A percentile compares a stretch with the other conserved stretches of the same genome.
Evolutionary conservation across 2,888 invertebrate species (phyloP).

Genomic region (Meganola albula): DNA sequence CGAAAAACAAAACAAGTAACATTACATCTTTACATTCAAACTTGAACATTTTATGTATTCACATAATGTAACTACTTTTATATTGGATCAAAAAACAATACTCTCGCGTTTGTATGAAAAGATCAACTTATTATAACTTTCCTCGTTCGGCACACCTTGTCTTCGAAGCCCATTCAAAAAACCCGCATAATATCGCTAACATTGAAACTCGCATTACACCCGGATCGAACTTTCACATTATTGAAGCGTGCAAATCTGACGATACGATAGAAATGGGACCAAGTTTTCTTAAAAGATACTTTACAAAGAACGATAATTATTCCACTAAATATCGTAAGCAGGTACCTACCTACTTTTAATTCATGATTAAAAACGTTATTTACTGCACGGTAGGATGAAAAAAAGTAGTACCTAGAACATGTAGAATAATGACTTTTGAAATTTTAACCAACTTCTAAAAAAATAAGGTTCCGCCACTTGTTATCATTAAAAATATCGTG

Average conservation of each 20-base stretch:
- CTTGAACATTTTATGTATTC: conserved; percentile 5
- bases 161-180: conserved; percentile 45
- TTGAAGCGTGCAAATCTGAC: conserved; percentile 46
- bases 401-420: too few species aligned
- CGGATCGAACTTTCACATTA: conserved; percentile 51
- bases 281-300: too few species aligned
- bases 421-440: too few species aligned
- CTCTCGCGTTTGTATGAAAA: conserved; percentile 43
- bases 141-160: conserved; percentile 63
- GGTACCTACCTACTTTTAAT: too few species aligned
- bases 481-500: too few species aligned
- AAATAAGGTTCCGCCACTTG: too few species aligned
- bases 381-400: too few species aligned
- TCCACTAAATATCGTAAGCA: too few species aligned
- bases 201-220: conserved; percentile 45
- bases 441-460: too few species aligned
- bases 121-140: conserved; percentile 70
- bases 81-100: conserved; percentile 56
- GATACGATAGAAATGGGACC: conserved; percentile 41
- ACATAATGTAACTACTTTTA: conserved; percentile 33
- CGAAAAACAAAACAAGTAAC: conserved; percentile 8
- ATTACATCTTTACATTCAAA: conserved; percentile 10
- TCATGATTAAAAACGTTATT: too few species aligned
- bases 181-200: conserved; percentile 56
- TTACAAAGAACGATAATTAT: too few species aligned